These are phyloP conservation scores for Lasioglossum marginatum DNA, from an alignment of 2,888 invertebrate species.

Conservation along the genomic window DNA sequence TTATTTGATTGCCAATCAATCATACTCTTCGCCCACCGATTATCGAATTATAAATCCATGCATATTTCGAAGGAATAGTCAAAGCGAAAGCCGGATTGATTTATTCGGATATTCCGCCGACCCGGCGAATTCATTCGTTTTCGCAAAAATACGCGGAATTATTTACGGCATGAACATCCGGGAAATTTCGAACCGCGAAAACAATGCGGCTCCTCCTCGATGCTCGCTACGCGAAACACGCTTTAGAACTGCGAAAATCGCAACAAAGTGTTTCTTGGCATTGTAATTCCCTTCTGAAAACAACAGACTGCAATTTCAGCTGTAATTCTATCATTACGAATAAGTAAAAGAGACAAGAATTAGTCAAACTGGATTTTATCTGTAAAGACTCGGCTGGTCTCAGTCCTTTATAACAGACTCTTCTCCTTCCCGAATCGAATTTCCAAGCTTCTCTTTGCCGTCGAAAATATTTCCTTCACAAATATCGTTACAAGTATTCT, in stretches of 20 bases:
- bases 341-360: constrained; percentile 14
- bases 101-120: not conserved
- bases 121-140: not conserved
- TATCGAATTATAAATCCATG: constrained; percentile 14
- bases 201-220: not conserved
- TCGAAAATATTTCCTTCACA: not conserved
- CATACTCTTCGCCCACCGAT: not conserved
- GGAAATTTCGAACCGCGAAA: not conserved
- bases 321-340: constrained; percentile 16
- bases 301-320: constrained; percentile 12
- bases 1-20: not conserved
- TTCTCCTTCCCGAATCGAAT: constrained; percentile 13
- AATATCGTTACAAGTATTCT: not conserved
- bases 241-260: not conserved
- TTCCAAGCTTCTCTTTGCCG: not conserved
- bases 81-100: not conserved
- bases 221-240: not conserved
- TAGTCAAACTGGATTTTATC: constrained; percentile 22
- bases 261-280: not conserved
- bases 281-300: not conserved
- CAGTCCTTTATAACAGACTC: not conserved
- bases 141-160: not conserved
- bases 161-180: not conserved
- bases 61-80: not conserved
- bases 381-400: not conserved